Base-by-base conservation (phyloP, 2,888 invertebrate genomes). In the Cantharis rustica region DNA sequence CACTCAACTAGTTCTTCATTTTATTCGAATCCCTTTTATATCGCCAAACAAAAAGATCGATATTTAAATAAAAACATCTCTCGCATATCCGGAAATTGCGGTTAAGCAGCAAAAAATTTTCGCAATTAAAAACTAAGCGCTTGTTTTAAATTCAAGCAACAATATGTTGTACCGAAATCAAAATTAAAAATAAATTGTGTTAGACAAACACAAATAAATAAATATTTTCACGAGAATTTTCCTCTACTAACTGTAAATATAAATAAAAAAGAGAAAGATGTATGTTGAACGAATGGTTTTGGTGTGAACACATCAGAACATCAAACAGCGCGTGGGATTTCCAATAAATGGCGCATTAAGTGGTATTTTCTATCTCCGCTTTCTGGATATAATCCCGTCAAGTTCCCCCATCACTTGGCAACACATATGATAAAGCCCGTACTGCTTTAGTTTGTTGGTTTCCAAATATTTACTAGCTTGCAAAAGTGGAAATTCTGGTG, bases 331-430 rank as follows among this genome's bases (percentile, higher is more conserved):
- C 75, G 75, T 75, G 75, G 77, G 77, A 77, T 77, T 77, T 75
- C 77, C 77, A 77, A 77, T 77, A 77, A 77, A 77, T 77, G 75
- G 75, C 72, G 77, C 77, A 77, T 77, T 77, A 77, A 77, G 77
- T 75, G 75, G 75, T 77, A 77, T 77, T 77, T 77, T 75, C 77
- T 77, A 77, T 77, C 77, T 77, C 75, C 71, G 72, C 77, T 69
- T 77, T 75, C 75, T 72, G 62, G 69, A 69, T 75, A 77, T 77
- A 77, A 77, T 77, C 77, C 75, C 70, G 69, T 69, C 68, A 77
- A 75, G 72, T 74, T 74, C 74, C 72, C 72, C 71, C 75, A 71
- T 74, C 77, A 75, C 72, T 77, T 77, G 77, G 77, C 77, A 77
- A 77, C 77, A 75, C 69, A 75, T 71, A 75, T 71, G 75, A 75